Evolutionary conservation across 2,113 vertebrate genomes (phyloP).

Genomic region (Psittacus erithacus): DNA sequence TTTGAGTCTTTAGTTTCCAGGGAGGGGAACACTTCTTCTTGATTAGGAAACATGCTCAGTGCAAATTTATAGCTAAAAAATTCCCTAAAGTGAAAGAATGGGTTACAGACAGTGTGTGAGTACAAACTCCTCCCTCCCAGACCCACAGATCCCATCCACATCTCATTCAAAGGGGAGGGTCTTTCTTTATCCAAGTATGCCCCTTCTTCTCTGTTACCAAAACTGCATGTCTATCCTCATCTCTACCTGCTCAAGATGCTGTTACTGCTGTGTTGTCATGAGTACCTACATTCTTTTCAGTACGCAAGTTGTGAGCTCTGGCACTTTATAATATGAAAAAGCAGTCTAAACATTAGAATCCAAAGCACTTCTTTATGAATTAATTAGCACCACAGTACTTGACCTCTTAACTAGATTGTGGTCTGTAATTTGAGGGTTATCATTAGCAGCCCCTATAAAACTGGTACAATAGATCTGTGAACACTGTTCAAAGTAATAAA

Average conservation of each 20-base stretch:
- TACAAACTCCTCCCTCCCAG: not conserved
- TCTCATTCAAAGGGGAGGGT: not conserved
- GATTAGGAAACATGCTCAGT: not conserved
- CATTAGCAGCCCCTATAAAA: not conserved
- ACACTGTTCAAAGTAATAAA: not conserved
- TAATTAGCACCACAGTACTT: not conserved
- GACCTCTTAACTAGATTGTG: not conserved
- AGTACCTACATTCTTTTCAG: not conserved
- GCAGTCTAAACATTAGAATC: not conserved
- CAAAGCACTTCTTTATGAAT: not conserved
- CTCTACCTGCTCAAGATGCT: not conserved
- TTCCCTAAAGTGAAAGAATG: not conserved
- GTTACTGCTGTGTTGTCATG: accelerated
- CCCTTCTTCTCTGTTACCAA: not conserved
- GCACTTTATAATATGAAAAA: not conserved
- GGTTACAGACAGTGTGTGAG: not conserved
- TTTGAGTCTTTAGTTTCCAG: not conserved
- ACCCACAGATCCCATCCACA: not conserved
- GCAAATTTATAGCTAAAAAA: not conserved
- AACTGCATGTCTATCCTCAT: not conserved
- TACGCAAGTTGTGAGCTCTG: not conserved
- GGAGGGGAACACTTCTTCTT: not conserved
- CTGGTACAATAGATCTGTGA: not conserved
- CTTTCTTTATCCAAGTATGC: not conserved
- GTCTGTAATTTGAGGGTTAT: not conserved